Evolutionary conservation across 2,113 vertebrate species (phyloP).

Genomic region (Pyxicephalus adspersus): DNA sequence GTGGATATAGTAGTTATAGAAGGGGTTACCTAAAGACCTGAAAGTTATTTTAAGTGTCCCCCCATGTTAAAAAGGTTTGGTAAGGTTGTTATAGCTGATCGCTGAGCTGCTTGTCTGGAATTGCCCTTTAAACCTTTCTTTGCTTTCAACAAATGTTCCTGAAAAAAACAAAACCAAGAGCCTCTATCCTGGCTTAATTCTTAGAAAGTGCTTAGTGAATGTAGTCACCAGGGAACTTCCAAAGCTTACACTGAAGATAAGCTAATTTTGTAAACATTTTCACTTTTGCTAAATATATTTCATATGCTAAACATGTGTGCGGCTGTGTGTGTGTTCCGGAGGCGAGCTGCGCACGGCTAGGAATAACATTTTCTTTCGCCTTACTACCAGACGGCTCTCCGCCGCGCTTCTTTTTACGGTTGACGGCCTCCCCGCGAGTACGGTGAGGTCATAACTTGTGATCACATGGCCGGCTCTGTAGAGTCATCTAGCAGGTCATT

Average conservation of each 20-base stretch:
- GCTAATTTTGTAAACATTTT: constrained; percentile 52
- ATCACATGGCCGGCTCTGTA: constrained; percentile 40
- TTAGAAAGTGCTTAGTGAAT: constrained; percentile 28
- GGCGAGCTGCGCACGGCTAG: constrained; percentile 34
- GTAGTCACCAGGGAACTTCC: background rate
- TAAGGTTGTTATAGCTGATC: too few species aligned
- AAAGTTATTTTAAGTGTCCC: too few species aligned
- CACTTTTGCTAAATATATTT: constrained; percentile 52
- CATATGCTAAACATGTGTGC: constrained; percentile 52
- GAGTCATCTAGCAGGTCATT: constrained; percentile 45
- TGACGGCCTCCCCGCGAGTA: constrained; percentile 16
- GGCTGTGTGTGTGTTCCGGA: constrained; percentile 53
- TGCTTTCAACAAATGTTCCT: too few species aligned
- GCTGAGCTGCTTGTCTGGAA: too few species aligned
- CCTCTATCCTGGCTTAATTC: background rate
- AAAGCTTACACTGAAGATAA: constrained; percentile 18
- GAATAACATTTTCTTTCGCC: constrained; percentile 49
- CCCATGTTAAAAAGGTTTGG: too few species aligned
- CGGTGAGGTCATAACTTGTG: constrained; percentile 49
- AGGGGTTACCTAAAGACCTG: too few species aligned
- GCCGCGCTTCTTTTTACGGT: constrained; percentile 11
- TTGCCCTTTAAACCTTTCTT: background rate
- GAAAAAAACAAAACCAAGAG: too few species aligned
- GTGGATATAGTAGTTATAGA: too few species aligned
- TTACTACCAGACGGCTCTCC: constrained; percentile 41